These are phyloP conservation scores for Ennomos erosarius DNA, from an alignment of 2,888 invertebrate species.

Conservation along the genomic window DNA sequence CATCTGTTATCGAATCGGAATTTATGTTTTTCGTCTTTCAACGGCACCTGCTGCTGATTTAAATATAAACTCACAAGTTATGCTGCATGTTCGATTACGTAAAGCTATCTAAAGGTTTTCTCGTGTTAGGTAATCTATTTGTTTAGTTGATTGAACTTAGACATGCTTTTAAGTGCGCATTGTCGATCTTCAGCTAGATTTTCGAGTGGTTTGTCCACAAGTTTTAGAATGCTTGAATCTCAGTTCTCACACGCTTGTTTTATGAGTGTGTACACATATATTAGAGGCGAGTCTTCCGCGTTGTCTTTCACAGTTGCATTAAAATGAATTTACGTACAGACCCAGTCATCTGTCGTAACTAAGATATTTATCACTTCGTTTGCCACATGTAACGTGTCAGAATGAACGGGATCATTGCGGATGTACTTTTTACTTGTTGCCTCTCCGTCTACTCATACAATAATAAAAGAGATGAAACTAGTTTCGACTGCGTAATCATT, in stretches of 20 bases:
- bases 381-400: conserved; percentile 74
- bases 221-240: conserved; percentile 61
- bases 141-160: conserved; percentile 65
- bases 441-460: conserved; percentile 58
- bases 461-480: conserved; percentile 58
- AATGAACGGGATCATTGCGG: conserved; percentile 73
- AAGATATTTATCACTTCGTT: conserved; percentile 76
- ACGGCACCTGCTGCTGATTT: conserved; percentile 73
- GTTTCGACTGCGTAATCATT: conserved; percentile 48
- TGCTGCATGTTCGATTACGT: conserved; percentile 46
- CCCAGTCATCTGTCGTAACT: conserved; percentile 63
- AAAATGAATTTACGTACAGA: conserved; percentile 58
- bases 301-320: conserved; percentile 60
- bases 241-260: conserved; percentile 67
- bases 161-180: conserved; percentile 61
- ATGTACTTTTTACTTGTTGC: conserved; percentile 66
- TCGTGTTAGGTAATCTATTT: conserved; percentile 59
- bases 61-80: conserved; percentile 61
- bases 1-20: conserved; percentile 79
- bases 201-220: conserved; percentile 70
- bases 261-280: conserved; percentile 43
- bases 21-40: conserved; percentile 79
- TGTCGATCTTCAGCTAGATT: conserved; percentile 55
- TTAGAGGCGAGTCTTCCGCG: conserved; percentile 60
- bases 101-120: conserved; percentile 47